A percentile compares a stretch with the other conserved stretches of the same genome.
Evolutionary conservation across 2,113 vertebrate species (phyloP).

Genomic region (Uria aalge): DNA sequence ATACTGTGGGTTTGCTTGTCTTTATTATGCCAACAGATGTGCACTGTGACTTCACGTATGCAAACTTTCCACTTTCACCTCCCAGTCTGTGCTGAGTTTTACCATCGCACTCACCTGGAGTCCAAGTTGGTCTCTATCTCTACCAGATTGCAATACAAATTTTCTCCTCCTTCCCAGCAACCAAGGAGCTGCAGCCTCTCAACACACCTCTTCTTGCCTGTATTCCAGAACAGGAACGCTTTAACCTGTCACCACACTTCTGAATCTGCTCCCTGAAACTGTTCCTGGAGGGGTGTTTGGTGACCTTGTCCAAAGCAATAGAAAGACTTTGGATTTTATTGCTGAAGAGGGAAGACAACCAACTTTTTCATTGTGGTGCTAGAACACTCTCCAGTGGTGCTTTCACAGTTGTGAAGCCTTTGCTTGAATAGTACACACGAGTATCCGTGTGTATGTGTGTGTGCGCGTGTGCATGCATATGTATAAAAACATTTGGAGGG

Average conservation of each 20-base stretch:
- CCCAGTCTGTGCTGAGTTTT: neutral
- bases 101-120: neutral
- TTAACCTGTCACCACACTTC: neutral
- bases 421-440: neutral
- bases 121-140: neutral
- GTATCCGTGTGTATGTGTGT: neutral
- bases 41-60: conserved; percentile 51
- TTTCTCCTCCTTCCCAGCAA: conserved; percentile 1
- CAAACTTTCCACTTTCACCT: neutral
- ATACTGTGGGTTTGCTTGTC: neutral
- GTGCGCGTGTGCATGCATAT: neutral
- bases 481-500: neutral
- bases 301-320: conserved; percentile 28
- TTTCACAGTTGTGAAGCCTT: conserved; percentile 18
- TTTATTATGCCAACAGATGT: neutral
- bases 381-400: conserved; percentile 52
- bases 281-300: neutral
- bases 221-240: neutral
- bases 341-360: conserved; percentile 20
- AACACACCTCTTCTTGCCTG: neutral
- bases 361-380: conserved; percentile 58
- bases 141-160: neutral
- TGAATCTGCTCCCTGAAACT: neutral
- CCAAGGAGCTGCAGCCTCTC: neutral
- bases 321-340: conserved; percentile 5